Percentiles rank a stretch among this genome's conserved stretches.
Evolutionary conservation across 2,797 vertebrate genomes (phyloP).

Genomic region (Apogon hyalosoma): DNA sequence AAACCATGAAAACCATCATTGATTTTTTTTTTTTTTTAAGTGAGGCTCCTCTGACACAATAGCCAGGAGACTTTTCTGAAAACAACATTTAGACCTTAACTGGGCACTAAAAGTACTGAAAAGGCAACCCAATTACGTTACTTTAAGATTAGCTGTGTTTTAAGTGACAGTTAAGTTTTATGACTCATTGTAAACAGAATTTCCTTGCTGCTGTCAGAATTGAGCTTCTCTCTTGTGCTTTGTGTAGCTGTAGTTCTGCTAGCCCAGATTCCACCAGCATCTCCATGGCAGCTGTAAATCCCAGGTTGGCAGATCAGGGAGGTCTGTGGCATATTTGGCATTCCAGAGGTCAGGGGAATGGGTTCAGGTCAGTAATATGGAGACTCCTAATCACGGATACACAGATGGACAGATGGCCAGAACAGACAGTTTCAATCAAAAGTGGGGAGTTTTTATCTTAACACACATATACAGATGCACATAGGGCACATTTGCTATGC

Average conservation of each 20-base stretch:
- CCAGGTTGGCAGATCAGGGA: slow-evolving; percentile 53
- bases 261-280: slow-evolving; percentile 45
- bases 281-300: slow-evolving; percentile 53
- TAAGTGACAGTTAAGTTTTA: neutral
- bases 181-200: neutral
- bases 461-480: too few relatives aligned
- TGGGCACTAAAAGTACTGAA: neutral
- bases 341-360: slow-evolving; percentile 58
- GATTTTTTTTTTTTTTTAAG: neutral
- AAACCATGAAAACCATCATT: slow-evolving; percentile 2
- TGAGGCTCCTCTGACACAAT: neutral
- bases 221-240: neutral
- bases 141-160: neutral
- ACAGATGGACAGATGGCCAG: slow-evolving; percentile 7
- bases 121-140: neutral
- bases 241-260: slow-evolving; percentile 8
- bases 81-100: neutral
- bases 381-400: slow-evolving; percentile 26
- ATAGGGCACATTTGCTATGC: too few relatives aligned
- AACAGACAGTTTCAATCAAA: too few relatives aligned
- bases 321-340: slow-evolving; percentile 59
- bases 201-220: neutral
- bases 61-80: neutral
- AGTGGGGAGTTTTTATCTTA: too few relatives aligned
- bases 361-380: slow-evolving; percentile 44